These are phyloP conservation scores for Myiothlypis chrysogaster DNA, from an alignment of 2,797 vertebrate genomes.

Conservation along the genomic window DNA sequence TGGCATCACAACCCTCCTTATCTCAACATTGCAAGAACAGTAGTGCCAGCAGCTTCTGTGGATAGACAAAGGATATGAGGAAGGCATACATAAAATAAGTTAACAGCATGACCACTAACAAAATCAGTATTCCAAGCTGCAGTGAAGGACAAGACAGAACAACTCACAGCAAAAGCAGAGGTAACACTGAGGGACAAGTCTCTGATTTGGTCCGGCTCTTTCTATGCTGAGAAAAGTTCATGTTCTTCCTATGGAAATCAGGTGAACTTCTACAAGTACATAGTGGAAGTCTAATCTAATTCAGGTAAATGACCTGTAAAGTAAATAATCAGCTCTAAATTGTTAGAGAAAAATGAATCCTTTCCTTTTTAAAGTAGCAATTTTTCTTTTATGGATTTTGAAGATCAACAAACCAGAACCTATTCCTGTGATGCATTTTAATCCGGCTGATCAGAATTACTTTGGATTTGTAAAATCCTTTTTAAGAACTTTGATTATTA, in stretches of 20 bases:
- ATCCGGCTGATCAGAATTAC: not conserved
- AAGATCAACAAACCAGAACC: not conserved
- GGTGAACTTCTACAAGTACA: not conserved
- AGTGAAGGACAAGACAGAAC: not conserved
- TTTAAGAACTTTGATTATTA: slow-evolving; percentile 5
- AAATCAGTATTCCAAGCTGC: not conserved
- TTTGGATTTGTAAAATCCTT: slow-evolving; percentile 21
- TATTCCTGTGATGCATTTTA: not conserved
- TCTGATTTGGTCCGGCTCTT: not conserved
- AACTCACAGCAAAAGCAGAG: not conserved
- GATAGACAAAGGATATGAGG: not conserved
- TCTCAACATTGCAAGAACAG: not conserved
- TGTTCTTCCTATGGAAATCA: not conserved
- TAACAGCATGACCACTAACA: not conserved
- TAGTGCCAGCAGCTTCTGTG: not conserved
- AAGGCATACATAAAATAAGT: not conserved
- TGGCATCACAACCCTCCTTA: not conserved
- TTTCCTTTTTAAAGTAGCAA: not conserved
- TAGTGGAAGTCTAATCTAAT: not conserved
- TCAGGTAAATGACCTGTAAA: not conserved
- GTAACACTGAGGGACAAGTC: not conserved
- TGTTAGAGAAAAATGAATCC: not conserved
- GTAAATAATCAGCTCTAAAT: slow-evolving; percentile 1
- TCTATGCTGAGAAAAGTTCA: not conserved
- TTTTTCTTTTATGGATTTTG: not conserved